Evolutionary conservation across 2,113 vertebrate species (phyloP), one percentile per base, ranked within the genome.

Genomic region (Scomber japonicus): DNA sequence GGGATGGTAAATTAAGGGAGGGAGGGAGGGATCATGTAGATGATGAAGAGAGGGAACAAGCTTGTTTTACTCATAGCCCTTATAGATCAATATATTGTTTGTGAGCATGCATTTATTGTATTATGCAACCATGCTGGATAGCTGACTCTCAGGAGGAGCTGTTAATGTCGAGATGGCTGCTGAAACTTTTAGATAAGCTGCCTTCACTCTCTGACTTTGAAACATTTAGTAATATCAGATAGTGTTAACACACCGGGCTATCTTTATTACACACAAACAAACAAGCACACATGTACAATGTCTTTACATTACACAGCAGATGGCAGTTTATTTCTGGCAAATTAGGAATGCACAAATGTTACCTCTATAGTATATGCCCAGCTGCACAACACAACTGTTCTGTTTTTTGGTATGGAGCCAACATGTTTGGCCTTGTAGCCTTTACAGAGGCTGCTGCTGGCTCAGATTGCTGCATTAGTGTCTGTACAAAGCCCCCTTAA

Each of bases 291-390:
- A 49, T 30, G 65, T 27, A 35, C 51, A 51, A 54, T 31, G 48
- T 88, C 83, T 91, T 87, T 75, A 88, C 74, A 49, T 72, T 85
- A 75, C 79, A 63, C 73, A 80, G 68, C 86, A 90, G 69, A 90
- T 91, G 87, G 81, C 72, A 14, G 74, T 84, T 88, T 91, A 89
- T 92, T 92, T 88, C 63, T 78, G 70, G 85, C 54, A 65, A 71
- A 51, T 78, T 16, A 62, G 86, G 81, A 91, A 91, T 88, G 83
- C 78, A 85, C 80, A 86, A 82, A 73, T 90, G 91, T 87, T 86
- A 75, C 72, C 55, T 78, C 57, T 4, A 46, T 66, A 76, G 67
- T 67, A 51, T 71, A 75, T 74, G 57, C 51, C 84, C 78, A 91
- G 83, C 75, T 88, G 82, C 71, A 82, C 70, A 44, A 81, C 85